phyloP scores from a whole-genome alignment of 1,140 invertebrate species.

The Papilio helenus region DNA sequence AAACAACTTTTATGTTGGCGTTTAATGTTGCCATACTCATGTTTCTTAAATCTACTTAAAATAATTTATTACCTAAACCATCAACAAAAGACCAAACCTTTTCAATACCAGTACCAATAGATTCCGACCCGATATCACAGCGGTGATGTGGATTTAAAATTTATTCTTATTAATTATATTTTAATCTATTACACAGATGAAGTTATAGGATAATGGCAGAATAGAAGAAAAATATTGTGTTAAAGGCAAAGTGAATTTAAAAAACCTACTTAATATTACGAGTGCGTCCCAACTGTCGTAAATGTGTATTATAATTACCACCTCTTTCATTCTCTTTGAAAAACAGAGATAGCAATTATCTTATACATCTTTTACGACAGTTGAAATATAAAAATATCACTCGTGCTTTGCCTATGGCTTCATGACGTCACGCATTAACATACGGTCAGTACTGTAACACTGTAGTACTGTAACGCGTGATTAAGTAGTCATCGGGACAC shows the following conservation, averaged over 20 bases:
- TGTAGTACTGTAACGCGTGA: too few relatives aligned
- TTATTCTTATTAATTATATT: slow-evolving; percentile 45
- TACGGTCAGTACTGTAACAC: too few relatives aligned
- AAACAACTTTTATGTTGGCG: too few relatives aligned
- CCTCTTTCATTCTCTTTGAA: too few relatives aligned
- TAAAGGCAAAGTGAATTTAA: not conserved
- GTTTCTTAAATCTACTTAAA: not conserved
- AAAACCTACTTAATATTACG: not conserved
- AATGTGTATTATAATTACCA: too few relatives aligned
- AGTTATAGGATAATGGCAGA: not conserved
- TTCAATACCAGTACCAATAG: slow-evolving; percentile 56
- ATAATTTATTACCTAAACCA: slow-evolving; percentile 48
- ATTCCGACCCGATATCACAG: slow-evolving; percentile 76
- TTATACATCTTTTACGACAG: too few relatives aligned
- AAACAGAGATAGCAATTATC: too few relatives aligned
- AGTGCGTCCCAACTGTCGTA: too few relatives aligned
- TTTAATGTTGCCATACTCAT: not conserved
- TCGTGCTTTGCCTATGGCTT: too few relatives aligned
- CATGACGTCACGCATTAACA: too few relatives aligned
- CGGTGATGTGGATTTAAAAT: slow-evolving; percentile 72
- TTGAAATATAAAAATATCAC: too few relatives aligned
- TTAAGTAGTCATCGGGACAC: too few relatives aligned
- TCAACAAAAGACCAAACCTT: slow-evolving; percentile 59
- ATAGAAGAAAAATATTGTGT: not conserved
- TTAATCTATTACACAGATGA: slow-evolving; percentile 38